Evolutionary conservation across 2,888 invertebrate species (phyloP).

Genomic region (Sacculina carcini): DNA sequence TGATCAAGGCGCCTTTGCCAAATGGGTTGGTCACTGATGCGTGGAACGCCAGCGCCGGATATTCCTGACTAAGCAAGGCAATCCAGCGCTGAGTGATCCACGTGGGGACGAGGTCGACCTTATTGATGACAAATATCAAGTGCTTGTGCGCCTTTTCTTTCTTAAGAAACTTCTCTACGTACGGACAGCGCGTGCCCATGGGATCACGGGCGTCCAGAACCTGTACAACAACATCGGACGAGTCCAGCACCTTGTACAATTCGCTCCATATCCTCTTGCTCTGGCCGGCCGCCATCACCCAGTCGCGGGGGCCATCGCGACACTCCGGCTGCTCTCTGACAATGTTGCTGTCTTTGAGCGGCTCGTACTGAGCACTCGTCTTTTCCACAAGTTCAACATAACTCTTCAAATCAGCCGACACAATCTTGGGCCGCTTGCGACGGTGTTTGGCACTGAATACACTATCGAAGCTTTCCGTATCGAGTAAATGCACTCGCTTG

Average conservation of each 20-base stretch:
- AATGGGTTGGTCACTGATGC: constrained; percentile 96
- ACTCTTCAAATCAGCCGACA: constrained; percentile 41
- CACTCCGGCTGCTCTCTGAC: constrained; percentile 45
- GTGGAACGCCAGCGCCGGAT: constrained; percentile 94
- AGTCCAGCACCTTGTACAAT: constrained; percentile 92
- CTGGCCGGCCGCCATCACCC: constrained; percentile 77
- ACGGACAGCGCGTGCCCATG: constrained; percentile 73
- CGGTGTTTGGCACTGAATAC: constrained; percentile 87
- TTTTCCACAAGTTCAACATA: constrained; percentile 43
- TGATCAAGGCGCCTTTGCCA: constrained; percentile 89
- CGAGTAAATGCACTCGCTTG: constrained; percentile 72
- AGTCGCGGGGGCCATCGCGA: constrained; percentile 55
- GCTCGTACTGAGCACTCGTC: constrained; percentile 45
- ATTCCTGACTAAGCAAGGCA: constrained; percentile 67
- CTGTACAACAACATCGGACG: constrained; percentile 86
- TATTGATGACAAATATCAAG: constrained; percentile 85
- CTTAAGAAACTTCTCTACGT: constrained; percentile 69
- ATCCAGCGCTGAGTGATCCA: constrained; percentile 99
- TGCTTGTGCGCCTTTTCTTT: constrained; percentile 94
- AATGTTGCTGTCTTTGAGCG: constrained; percentile 52
- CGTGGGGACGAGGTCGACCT: constrained; percentile 82
- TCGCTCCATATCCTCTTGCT: constrained; percentile 98
- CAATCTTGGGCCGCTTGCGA: constrained; percentile 57
- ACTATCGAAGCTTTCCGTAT: constrained; percentile 75
- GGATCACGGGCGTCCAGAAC: constrained; percentile 84